These are phyloP conservation scores for Riptortus pedestris DNA, from an alignment of 1,140 invertebrate genomes.

Conservation along the genomic window DNA sequence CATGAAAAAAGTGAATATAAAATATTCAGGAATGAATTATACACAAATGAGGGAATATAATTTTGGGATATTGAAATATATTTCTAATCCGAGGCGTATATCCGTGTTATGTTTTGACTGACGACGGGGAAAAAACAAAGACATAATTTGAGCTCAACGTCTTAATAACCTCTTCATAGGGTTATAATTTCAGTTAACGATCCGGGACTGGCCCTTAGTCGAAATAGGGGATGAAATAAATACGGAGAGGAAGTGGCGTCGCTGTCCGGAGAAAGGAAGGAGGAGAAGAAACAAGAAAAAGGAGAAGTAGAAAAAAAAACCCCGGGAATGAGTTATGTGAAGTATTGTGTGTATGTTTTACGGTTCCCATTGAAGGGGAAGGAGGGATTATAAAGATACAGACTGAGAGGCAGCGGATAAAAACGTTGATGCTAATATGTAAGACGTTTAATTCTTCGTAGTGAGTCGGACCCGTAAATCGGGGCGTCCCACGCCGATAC, in stretches of 20 bases:
- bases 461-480: neutral
- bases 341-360: neutral
- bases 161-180: constrained; percentile 1
- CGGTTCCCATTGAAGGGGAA: too few species aligned
- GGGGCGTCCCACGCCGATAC: neutral
- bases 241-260: too few species aligned
- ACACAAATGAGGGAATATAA: too few species aligned
- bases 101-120: neutral
- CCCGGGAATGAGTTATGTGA: too few species aligned
- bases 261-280: too few species aligned
- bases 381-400: neutral
- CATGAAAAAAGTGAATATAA: too few species aligned
- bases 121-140: neutral
- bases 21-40: too few species aligned
- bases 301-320: too few species aligned
- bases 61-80: too few species aligned
- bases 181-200: neutral
- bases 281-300: too few species aligned
- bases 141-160: neutral
- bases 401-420: neutral
- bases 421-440: neutral
- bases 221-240: neutral
- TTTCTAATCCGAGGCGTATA: too few species aligned
- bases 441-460: neutral
- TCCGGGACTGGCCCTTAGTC: neutral